phyloP scores from a whole-genome alignment of 2,113 vertebrate species.

The Prunella himalayana region DNA sequence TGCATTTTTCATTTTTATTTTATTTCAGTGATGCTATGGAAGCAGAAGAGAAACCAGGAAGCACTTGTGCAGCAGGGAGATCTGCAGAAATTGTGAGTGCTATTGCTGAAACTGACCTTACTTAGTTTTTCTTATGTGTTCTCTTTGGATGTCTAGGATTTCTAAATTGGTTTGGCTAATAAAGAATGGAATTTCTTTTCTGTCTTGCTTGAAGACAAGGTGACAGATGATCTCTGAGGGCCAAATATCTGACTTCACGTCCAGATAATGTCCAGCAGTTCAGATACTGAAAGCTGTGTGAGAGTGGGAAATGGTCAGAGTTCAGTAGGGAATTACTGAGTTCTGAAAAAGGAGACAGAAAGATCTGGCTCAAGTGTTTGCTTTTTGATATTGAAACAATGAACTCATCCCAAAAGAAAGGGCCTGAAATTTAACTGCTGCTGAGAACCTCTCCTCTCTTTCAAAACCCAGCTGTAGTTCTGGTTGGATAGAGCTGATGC shows the following conservation, averaged over 20 bases:
- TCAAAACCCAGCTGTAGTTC: neutral
- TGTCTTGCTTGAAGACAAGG: neutral
- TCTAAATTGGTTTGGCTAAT: neutral
- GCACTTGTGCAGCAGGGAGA: constrained; percentile 80
- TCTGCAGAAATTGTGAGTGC: constrained; percentile 80
- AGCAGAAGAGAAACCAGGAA: constrained; percentile 89
- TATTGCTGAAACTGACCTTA: neutral
- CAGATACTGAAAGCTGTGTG: neutral
- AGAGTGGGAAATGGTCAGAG: neutral
- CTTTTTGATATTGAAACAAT: neutral
- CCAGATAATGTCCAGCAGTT: neutral
- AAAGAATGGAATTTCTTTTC: neutral
- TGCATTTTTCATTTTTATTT: neutral
- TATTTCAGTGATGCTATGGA: constrained; percentile 93
- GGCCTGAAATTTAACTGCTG: neutral
- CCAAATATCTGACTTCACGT: neutral
- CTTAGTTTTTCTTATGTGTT: neutral
- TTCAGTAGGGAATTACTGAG: neutral
- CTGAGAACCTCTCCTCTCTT: neutral
- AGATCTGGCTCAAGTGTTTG: neutral
- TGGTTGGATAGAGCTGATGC: neutral
- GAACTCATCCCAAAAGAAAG: neutral
- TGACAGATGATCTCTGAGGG: neutral
- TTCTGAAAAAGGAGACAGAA: neutral
- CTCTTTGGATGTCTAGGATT: neutral